Conservation (phyloP, 2,888 invertebrate species). For the Polia nebulosa region DNA sequence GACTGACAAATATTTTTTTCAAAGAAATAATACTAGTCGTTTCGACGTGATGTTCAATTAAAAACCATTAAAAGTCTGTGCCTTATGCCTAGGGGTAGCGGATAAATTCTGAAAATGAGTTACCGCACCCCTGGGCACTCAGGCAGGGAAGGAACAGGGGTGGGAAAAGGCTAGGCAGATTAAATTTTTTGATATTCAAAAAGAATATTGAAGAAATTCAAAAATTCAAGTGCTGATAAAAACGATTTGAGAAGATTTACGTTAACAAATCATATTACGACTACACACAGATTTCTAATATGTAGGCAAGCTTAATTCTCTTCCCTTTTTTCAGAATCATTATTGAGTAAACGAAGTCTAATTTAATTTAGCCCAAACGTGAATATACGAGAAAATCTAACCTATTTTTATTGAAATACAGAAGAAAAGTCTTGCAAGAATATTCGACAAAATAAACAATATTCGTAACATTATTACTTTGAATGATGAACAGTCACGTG, state of each 20-base stretch:
- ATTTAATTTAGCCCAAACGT: constrained; percentile 17
- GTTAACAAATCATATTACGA: neutral
- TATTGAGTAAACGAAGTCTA: constrained; percentile 17
- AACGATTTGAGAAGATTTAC: constrained; percentile 1
- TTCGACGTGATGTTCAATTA: too few relatives aligned
- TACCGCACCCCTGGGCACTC: too few relatives aligned
- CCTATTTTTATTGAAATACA: constrained; percentile 15
- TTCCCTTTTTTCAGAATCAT: constrained; percentile 16
- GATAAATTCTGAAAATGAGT: too few relatives aligned
- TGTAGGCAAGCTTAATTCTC: constrained; percentile 13
- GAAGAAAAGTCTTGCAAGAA: constrained; percentile 1
- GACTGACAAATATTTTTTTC: too few relatives aligned
- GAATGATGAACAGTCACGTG: constrained; percentile 50
- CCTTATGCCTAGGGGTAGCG: too few relatives aligned
- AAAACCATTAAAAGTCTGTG: too few relatives aligned
- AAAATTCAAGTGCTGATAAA: neutral
- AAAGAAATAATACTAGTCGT: too few relatives aligned
- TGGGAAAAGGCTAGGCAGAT: too few relatives aligned
- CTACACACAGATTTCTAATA: constrained; percentile 1
- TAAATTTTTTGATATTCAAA: neutral
- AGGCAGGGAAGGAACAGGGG: too few relatives aligned
- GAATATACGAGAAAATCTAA: constrained; percentile 17
- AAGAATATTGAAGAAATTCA: neutral
- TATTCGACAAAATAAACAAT: constrained; percentile 34
- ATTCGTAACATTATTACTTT: constrained; percentile 40